Conservation (phyloP, 2,888 invertebrate genomes). For the Yponomeuta plumbellus region DNA sequence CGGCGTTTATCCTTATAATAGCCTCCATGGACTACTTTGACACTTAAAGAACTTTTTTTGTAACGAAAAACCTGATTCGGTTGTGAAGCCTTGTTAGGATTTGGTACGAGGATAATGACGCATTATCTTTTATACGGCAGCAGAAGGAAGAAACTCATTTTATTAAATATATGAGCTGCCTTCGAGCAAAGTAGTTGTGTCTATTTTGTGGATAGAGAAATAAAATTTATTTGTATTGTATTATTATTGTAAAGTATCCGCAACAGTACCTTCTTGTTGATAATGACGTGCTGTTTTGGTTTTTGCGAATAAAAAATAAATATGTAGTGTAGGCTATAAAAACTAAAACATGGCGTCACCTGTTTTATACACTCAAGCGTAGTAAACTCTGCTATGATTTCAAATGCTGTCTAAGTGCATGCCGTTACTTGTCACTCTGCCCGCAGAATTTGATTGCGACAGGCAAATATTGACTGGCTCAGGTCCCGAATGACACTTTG, state of each 20-base stretch:
- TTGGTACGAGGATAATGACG: not conserved
- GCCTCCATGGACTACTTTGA: constrained; percentile 28
- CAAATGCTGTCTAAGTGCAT: not conserved
- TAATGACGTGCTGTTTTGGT: not conserved
- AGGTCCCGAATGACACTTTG: not conserved
- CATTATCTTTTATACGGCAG: too few species aligned
- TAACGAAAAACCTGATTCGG: not conserved
- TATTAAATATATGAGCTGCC: not conserved
- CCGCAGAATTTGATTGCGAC: not conserved
- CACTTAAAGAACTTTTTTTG: not conserved
- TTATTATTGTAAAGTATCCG: too few species aligned
- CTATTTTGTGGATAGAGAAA: too few species aligned
- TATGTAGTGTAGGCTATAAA: not conserved
- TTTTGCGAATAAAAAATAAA: not conserved
- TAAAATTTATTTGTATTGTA: too few species aligned
- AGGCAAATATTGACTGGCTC: not conserved
- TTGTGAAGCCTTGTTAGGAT: not conserved
- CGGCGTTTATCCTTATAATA: constrained; percentile 32
- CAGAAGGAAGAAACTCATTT: too few species aligned
- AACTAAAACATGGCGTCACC: not conserved
- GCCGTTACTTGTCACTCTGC: not conserved
- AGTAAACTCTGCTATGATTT: not conserved
- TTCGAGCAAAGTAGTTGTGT: too few species aligned
- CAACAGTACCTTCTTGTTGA: not conserved
- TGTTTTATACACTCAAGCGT: not conserved